Conservation (phyloP, 2,888 invertebrate genomes). For the Limnephilus rhombicus region DNA sequence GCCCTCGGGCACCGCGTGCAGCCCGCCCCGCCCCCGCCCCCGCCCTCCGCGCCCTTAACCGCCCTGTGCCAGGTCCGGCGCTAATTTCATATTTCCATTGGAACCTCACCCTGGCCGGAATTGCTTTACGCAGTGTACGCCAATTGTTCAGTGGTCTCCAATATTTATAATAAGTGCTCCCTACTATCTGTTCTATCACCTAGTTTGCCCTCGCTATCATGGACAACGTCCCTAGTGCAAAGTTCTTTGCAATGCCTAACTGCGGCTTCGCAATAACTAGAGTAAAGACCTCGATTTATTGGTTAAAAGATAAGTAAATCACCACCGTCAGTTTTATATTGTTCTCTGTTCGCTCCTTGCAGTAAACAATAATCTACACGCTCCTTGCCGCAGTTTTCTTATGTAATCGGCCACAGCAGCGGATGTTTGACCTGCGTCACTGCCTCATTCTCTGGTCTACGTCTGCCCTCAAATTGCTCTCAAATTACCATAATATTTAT, state of each 20-base stretch:
- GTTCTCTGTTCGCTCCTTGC: not conserved
- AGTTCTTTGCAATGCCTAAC: not conserved
- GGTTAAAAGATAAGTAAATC: not conserved
- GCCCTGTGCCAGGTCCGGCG: not conserved
- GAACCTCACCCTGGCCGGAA: too few relatives aligned
- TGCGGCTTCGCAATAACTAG: too few relatives aligned
- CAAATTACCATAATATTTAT: too few relatives aligned
- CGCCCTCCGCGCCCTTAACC: not conserved
- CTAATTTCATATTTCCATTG: not conserved
- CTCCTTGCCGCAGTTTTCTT: not conserved
- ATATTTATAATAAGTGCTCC: not conserved
- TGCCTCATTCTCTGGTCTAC: too few relatives aligned
- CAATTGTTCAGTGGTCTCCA: not conserved
- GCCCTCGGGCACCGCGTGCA: conserved; percentile 9
- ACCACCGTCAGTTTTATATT: not conserved
- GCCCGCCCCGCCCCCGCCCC: not conserved
- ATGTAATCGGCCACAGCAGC: too few relatives aligned
- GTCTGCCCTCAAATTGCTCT: too few relatives aligned
- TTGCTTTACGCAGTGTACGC: too few relatives aligned
- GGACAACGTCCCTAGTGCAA: not conserved
- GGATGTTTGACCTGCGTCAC: too few relatives aligned
- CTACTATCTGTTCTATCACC: not conserved
- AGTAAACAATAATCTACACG: not conserved
- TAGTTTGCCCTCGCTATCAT: not conserved
- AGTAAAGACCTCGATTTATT: not conserved